phyloP scores from a whole-genome alignment of 2,113 vertebrate species.

The Hucho hucho region DNA sequence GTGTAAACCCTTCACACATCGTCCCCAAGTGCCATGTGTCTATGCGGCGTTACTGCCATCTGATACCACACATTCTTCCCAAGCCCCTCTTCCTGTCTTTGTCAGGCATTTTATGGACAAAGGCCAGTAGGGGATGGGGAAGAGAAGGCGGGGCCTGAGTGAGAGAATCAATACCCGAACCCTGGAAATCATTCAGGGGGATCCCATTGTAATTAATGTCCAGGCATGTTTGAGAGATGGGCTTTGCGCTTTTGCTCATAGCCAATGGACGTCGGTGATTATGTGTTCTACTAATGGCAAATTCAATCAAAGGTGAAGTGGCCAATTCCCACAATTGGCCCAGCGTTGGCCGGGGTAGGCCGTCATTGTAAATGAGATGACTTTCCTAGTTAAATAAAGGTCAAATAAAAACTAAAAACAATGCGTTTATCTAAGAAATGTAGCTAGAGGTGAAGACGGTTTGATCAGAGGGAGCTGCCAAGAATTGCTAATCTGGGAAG shows the following conservation, averaged over 20 bases:
- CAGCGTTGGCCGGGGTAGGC: too few species aligned
- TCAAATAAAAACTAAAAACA: too few species aligned
- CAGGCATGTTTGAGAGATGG: slow-evolving; percentile 13
- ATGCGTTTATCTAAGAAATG: too few species aligned
- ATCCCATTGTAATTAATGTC: slow-evolving; percentile 35
- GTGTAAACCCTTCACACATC: slow-evolving; percentile 34
- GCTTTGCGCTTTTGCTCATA: slow-evolving; percentile 4
- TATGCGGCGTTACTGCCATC: slow-evolving; percentile 42
- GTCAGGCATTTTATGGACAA: slow-evolving; percentile 47
- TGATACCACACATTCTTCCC: slow-evolving; percentile 49
- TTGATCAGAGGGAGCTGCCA: too few species aligned
- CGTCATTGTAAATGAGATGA: too few species aligned
- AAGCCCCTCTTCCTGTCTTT: slow-evolving; percentile 52
- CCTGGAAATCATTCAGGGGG: slow-evolving; percentile 30
- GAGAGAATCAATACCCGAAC: slow-evolving; percentile 39
- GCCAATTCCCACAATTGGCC: too few species aligned
- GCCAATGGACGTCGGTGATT: too few species aligned
- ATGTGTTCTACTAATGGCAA: too few species aligned
- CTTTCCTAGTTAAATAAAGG: too few species aligned
- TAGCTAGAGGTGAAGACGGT: too few species aligned
- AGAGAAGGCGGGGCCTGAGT: slow-evolving; percentile 16
- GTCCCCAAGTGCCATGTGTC: slow-evolving; percentile 8
- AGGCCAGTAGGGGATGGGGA: slow-evolving; percentile 33
- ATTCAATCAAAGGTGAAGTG: too few species aligned
- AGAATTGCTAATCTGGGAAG: too few species aligned